A percentile compares a stretch with the other conserved stretches of the same genome.
These are phyloP conservation scores for Quiscalus mexicanus DNA, from an alignment of 2,113 vertebrate genomes.

Conservation along the genomic window DNA sequence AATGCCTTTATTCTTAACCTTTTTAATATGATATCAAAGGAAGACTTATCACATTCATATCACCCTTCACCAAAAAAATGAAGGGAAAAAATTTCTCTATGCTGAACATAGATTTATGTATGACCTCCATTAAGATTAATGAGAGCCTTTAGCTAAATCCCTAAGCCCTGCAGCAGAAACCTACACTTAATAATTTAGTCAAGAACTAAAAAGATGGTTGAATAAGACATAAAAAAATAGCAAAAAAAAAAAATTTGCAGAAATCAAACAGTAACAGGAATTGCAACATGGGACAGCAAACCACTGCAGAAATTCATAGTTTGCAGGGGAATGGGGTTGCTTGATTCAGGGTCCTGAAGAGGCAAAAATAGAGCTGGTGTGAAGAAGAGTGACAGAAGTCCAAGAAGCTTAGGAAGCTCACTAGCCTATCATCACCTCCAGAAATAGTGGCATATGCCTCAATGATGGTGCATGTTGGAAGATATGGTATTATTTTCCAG, in stretches of 20 bases:
- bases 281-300: neutral
- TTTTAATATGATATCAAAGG: neutral
- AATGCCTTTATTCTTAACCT: neutral
- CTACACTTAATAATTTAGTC: neutral
- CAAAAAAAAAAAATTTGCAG: neutral
- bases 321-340: neutral
- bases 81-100: neutral
- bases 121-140: neutral
- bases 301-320: neutral
- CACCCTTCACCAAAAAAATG: neutral
- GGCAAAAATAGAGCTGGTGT: neutral
- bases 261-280: neutral
- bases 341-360: neutral
- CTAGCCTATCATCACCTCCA: slow-evolving; percentile 11
- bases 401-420: slow-evolving; percentile 27
- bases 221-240: neutral
- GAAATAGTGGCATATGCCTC: neutral
- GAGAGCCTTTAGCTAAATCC: neutral
- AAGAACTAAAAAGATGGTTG: neutral
- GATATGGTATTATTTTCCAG: neutral
- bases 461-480: neutral
- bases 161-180: neutral
- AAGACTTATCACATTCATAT: neutral
- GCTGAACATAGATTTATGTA: neutral
- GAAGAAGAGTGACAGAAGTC: neutral